Evolutionary conservation across 2,113 vertebrate species (phyloP).

Genomic region (Ailuropoda melanoleuca): DNA sequence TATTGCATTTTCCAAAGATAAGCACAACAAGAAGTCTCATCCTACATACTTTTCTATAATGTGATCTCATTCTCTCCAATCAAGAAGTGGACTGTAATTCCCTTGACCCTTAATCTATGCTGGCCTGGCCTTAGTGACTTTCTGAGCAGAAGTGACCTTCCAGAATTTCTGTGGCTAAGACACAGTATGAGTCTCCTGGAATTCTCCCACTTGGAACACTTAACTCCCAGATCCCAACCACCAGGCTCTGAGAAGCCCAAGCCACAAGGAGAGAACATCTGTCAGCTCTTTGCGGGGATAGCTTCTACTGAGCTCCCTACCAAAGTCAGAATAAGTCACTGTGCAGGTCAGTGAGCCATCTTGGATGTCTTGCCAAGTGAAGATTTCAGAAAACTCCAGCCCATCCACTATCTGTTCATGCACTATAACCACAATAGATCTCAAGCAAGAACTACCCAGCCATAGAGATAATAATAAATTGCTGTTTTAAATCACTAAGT

Average conservation of each 20-base stretch:
- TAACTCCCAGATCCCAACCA: not conserved
- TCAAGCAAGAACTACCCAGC: not conserved
- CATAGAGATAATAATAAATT: not conserved
- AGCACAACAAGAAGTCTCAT: not conserved
- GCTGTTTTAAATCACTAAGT: not conserved
- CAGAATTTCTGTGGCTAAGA: not conserved
- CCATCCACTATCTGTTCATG: not conserved
- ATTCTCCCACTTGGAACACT: not conserved
- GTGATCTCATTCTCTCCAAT: not conserved
- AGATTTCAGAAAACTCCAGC: not conserved
- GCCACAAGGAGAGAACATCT: not conserved
- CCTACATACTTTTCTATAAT: not conserved
- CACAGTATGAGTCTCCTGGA: not conserved
- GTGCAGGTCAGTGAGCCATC: not conserved
- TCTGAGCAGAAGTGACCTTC: not conserved
- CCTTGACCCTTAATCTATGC: not conserved
- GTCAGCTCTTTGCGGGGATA: not conserved
- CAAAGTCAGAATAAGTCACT: not conserved
- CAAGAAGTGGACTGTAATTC: not conserved
- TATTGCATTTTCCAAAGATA: not conserved
- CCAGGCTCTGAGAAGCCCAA: not conserved
- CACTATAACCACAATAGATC: not conserved
- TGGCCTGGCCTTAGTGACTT: not conserved
- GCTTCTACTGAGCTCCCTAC: not conserved
- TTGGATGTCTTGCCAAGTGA: not conserved